Evolutionary conservation across 2,797 vertebrate species (phyloP), one percentile per base, ranked within the genome.

Genomic region (Peromyscus nudipes): DNA sequence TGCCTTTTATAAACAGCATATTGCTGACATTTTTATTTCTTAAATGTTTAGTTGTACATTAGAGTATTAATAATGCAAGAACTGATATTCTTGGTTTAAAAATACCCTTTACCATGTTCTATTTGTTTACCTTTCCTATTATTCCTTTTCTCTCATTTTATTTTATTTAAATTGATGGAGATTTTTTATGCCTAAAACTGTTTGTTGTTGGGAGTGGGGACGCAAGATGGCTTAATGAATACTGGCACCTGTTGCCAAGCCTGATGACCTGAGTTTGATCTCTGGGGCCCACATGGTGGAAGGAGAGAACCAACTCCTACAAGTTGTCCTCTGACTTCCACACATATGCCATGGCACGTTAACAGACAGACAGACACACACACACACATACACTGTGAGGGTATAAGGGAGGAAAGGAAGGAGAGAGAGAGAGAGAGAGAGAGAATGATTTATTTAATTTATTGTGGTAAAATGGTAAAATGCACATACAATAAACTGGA

Each of bases 1-100:
- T 89, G 11, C 21, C 16, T 84, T 40, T 87, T 83, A 19, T 49
- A 94, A 82, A 81, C 2, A 94, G 12, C 23, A 37, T 88, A 79
- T 85, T 71, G 14, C 52, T 69, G 25, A 37, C 13, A 29, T 13
- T 46, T 91, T 77, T 80, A 65, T 14, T 65, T 69, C 34, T 43
- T 83, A 60, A 91, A 87, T 91, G 82, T 71, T 52, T 65, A 73
- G 40, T 75, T 29, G 17, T 46, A 73, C 2, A 40, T 73, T 85
- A 49, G n/a, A 71, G 76, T 93, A 46, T 16, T 14, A 52, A 62
- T 52, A 67, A 60, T 84, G 9, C 12, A 67, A 75, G n/a, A 90
- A 76, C 29, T 93, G 12, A 27, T 25, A 87, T 37, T 82, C 8
- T 9, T 37, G 6, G 29, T 60, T 77, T 69, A 87, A 82, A 40